Evolutionary conservation across 1,140 invertebrate species (phyloP), one percentile per base, ranked within the genome.

Genomic region (Ostrea edulis): DNA sequence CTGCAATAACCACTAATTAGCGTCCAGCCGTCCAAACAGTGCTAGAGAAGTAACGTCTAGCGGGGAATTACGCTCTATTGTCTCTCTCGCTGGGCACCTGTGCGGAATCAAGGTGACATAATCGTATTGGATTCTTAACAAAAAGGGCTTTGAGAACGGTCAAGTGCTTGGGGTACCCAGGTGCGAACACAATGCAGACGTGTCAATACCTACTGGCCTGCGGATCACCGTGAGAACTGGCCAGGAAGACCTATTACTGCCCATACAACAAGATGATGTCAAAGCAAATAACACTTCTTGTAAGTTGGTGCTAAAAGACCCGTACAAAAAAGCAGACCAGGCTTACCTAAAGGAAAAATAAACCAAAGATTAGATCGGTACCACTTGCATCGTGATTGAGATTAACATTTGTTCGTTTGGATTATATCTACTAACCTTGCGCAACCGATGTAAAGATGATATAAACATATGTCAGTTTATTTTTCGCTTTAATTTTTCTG

Each of bases 221-320:
- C 68, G 68, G 25, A 77, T 77, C 25, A 77, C 29, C 68, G 68
- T 77, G 68, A 77, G 68, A 77, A 77, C 25, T 25, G 22, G n/a
- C 14, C 25, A 29, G 68, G 25, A 77, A 25, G 22, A 25, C 11
- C 22, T 22, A 25, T 25, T 12, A 20, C 12, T 20, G 55, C 12
- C 55, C 12, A 58, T 77, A 77, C 68, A 71, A 71, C 68, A 77
- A 35, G 29, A 77, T 77, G 68, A 77, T 77, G 68, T 77, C 68
- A 77, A 35, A 29, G 17, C 29, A 77, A 77, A 77, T 35, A 77
- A 29, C 68, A 3, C 25, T 35, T 35, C 25, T 77, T 77, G 68
- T 77, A 25, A 77, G 68, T 14, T 25, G 68, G 68, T 11, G 25
- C 68, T 25, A 77, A 77, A 77, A 77, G 68, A 22, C 29, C 25